Evolutionary conservation across 2,888 invertebrate species (phyloP), one percentile per base, ranked within the genome.

Genomic region (Pedicia rivosa): DNA sequence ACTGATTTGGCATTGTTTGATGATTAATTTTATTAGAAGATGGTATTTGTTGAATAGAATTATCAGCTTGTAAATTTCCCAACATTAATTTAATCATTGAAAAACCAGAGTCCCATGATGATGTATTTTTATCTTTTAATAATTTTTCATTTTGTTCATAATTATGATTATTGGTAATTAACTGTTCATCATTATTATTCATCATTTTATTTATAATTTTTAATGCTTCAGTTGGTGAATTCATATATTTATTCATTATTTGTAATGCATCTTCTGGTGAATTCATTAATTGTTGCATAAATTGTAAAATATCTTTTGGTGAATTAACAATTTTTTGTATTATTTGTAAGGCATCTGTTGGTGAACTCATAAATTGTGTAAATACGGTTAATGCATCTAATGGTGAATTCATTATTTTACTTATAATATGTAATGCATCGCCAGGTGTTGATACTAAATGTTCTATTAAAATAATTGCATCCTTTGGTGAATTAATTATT

Each of bases 361-460:
- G 62, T 4, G 60, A 61, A 39, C 57, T 56, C 60, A 62, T 60
- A 38, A 62, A 61, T 47, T 62, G 61, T 2, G 60, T 61, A 38
- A 62, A 62, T 46, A 62, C 60, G 43, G 59, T 60, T 36, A 62
- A 48, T 30, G 62, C 60, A 44, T 62, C 57, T 38, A 62, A 56
- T 8, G 62, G 62, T 35, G 61, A 61, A 44, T 61, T 59, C 59
- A 61, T 61, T 35, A 62, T 52, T 52, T 61, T 62, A 38, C 57
- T 57, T 22, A 62, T 61, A 22, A 62, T 62, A 42, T 62, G 57
- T 25, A 62, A 47, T 3, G 57, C 62, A 44, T 61, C 59, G 22
- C 59, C 57, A 25, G 62, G 62, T 44, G 55, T 54, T 26, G 54
- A 51, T 36, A 62, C 61, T 36, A 62, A 45, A 46, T 62, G 61